These are phyloP conservation scores for Eulemur coronatus DNA, from an alignment of 2,797 vertebrate species.

Conservation along the genomic window DNA sequence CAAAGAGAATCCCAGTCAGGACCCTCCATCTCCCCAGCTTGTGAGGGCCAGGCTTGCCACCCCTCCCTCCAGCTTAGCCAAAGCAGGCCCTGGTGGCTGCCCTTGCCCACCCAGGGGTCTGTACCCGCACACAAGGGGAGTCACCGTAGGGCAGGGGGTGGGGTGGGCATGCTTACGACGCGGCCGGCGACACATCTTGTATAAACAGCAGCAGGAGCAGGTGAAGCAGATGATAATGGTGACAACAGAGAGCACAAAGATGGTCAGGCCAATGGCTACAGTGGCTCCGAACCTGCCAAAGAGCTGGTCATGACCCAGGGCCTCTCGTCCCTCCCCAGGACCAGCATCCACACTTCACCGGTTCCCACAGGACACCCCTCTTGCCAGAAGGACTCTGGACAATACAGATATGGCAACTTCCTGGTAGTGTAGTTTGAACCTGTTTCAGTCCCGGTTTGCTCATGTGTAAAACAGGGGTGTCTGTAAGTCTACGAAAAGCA, in stretches of 20 bases:
- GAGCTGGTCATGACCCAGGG: neutral
- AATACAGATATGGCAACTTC: neutral
- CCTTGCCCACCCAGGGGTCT: neutral
- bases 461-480: neutral
- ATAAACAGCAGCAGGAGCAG: conserved; percentile 95
- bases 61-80: neutral
- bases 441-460: neutral
- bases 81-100: neutral
- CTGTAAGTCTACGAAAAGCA: neutral
- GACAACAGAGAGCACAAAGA: conserved; percentile 79
- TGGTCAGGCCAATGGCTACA: conserved; percentile 76
- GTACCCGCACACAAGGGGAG: neutral
- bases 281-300: conserved; percentile 78
- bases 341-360: neutral
- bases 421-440: neutral
- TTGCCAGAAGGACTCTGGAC: neutral
- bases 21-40: neutral
- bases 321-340: neutral
- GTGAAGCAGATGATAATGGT: conserved; percentile 91
- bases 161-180: conserved; percentile 87
- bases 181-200: conserved; percentile 91
- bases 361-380: neutral
- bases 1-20: conserved; percentile 48
- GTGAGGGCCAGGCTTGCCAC: neutral
- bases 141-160: neutral